Conservation (phyloP, 2,113 vertebrate genomes). For the Beaufortia kweichowensis region DNA sequence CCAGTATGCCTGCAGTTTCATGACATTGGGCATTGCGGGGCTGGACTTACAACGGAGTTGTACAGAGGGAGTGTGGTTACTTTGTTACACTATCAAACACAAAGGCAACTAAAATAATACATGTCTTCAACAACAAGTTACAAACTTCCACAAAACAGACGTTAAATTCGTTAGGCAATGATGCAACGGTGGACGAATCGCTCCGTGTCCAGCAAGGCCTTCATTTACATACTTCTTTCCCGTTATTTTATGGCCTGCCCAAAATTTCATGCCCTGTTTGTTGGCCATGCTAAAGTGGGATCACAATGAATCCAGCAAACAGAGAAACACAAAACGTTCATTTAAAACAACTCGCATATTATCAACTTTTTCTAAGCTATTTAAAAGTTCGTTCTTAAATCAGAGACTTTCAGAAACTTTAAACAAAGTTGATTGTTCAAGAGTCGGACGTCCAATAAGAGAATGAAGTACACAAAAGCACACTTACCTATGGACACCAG, state of each 20-base stretch:
- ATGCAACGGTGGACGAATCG: background rate
- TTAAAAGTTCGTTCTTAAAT: background rate
- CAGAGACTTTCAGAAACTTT: background rate
- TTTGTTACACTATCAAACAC: background rate
- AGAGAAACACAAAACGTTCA: background rate
- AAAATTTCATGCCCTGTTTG: constrained; percentile 2
- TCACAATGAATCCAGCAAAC: background rate
- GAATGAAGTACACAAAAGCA: background rate
- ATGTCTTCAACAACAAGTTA: background rate
- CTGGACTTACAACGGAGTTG: background rate
- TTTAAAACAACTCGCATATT: background rate
- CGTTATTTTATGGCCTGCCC: constrained; percentile 43
- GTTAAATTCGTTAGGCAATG: background rate
- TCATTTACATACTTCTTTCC: constrained; percentile 14
- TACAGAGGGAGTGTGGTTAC: background rate
- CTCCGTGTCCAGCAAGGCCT: constrained; percentile 17
- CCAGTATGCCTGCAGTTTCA: constrained; percentile 4
- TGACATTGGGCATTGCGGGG: background rate
- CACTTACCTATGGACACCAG: constrained; percentile 84
- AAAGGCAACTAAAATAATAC: background rate
- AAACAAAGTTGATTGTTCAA: background rate
- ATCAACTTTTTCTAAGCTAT: background rate
- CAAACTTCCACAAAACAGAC: background rate
- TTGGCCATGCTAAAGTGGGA: background rate
- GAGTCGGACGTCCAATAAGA: background rate